Evolutionary conservation across 2,113 vertebrate genomes (phyloP).

Genomic region (Oostethus manadensis): DNA sequence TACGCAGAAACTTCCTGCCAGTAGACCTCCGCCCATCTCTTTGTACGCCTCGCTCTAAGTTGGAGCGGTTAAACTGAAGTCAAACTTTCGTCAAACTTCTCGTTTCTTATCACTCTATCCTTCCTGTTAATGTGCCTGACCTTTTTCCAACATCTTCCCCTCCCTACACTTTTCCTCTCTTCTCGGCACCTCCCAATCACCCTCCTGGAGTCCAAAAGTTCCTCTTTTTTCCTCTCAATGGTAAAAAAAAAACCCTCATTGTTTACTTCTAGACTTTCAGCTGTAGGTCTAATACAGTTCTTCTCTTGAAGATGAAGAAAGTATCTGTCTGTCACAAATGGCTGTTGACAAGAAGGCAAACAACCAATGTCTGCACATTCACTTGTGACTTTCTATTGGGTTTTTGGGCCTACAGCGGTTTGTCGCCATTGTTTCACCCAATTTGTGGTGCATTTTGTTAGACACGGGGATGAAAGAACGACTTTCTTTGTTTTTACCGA

Average conservation of each 20-base stretch:
- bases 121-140: background rate
- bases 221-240: conserved; percentile 26
- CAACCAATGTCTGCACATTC: no score
- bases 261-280: conserved; percentile 14
- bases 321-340: no score
- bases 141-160: conserved; percentile 7
- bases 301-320: no score
- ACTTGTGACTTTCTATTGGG: no score
- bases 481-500: no score
- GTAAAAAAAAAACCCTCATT: conserved; percentile 22
- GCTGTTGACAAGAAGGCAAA: no score
- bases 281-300: background rate
- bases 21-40: conserved; percentile 44
- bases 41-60: conserved; percentile 2
- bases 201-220: conserved; percentile 16
- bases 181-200: conserved; percentile 4
- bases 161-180: background rate
- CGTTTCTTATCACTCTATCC: background rate
- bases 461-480: no score
- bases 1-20: conserved; percentile 54
- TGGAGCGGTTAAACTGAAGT: background rate
- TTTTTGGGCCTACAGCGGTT: no score
- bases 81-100: background rate
- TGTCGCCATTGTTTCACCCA: no score
- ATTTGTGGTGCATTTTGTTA: no score